A percentile compares a stretch with the other conserved stretches of the same genome.
phyloP scores from a whole-genome alignment of 2,113 vertebrate genomes.

The Eonycteris spelaea region DNA sequence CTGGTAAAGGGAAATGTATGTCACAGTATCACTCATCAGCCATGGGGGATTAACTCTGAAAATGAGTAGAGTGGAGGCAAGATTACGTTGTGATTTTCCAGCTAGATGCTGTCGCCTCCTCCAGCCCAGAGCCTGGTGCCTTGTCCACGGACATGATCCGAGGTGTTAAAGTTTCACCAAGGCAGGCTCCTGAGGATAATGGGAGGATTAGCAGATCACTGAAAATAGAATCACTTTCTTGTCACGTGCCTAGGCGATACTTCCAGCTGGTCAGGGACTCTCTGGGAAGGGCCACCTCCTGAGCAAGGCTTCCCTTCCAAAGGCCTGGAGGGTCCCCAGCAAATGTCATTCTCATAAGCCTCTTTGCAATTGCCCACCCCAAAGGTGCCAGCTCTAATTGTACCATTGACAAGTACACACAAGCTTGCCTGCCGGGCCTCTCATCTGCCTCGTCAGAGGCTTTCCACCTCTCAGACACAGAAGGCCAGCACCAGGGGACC shows the following conservation, averaged over 20 bases:
- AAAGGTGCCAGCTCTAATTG: neutral
- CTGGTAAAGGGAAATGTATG: neutral
- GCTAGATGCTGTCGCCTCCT: neutral
- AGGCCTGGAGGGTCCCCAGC: neutral
- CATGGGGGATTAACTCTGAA: neutral
- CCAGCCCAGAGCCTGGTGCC: neutral
- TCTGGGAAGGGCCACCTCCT: neutral
- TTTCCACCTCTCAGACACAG: neutral
- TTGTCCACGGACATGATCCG: neutral
- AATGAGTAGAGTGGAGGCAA: rapidly evolving
- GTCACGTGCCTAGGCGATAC: neutral
- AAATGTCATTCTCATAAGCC: neutral
- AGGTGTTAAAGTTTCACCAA: neutral
- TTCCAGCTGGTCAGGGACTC: neutral
- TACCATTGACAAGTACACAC: neutral
- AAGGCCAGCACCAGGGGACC: neutral
- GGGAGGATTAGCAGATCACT: neutral
- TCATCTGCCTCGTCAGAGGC: neutral
- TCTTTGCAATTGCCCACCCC: neutral
- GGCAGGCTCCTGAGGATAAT: neutral
- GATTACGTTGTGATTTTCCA: rapidly evolving
- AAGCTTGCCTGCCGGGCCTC: neutral
- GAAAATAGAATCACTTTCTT: neutral
- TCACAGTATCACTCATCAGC: neutral
- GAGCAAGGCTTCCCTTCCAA: neutral